Base-by-base conservation (phyloP, 2,797 vertebrate species). In the Coilia nasus region DNA sequence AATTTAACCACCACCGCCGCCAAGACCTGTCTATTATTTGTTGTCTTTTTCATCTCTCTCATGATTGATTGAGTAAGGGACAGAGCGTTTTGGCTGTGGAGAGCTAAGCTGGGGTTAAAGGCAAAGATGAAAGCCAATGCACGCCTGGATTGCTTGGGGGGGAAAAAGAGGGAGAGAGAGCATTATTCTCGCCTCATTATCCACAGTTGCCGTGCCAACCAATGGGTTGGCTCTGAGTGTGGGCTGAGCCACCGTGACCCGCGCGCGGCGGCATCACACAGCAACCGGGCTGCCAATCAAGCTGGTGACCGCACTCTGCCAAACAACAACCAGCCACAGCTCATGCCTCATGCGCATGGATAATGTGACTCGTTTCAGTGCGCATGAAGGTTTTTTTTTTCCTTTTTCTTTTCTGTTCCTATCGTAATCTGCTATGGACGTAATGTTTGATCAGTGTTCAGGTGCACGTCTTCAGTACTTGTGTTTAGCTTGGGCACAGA, bases 181-280 rank as follows among this genome's bases (percentile, higher is more conserved):
- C 85, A 88, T 92, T 90, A 56, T 88, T 91, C 89, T 90, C 87
- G 78, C 89, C 86, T 92, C 88, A 91, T 91, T 92, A 90, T 85
- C 60, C 86, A 82, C 90, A 84, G 92, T 92, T 93, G 90, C 92
- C 87, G 60, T 93, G 92, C 91, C 92, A 92, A 91, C 89, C 0
- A 86, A 89, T 71, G 25, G 81, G 84, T 86, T 60, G 67, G 67
- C 67, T 81, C 62, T 60, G 23, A 44, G 54, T 41, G 44, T 82
- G 87, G 91, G 87, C 90, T 89, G 90, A 88, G 80, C 87, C 54
- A 54, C 60, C n/a, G 62, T 87, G 88, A 91, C 89, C 90, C 80
- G 81, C 3, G 75, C 71, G 46, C 80, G 64, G 87, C 80, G 85
- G 81, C 87, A 31, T 83, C 83, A 84, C 84, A 87, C 60, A 47